These are phyloP conservation scores for Triplophysa dalaica DNA, from an alignment of 2,113 vertebrate genomes.

Conservation along the genomic window DNA sequence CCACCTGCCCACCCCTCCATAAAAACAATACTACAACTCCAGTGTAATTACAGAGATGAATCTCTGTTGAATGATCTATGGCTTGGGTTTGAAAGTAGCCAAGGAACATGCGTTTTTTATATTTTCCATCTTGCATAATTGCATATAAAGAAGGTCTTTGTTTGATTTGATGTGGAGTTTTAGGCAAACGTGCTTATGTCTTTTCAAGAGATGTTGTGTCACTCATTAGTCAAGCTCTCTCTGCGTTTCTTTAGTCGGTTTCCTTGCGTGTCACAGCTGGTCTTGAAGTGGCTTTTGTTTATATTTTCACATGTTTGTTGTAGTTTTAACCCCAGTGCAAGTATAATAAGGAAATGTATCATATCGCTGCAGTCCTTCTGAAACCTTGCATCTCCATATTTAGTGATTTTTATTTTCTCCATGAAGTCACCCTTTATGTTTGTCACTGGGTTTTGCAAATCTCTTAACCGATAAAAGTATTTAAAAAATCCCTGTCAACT, in stretches of 20 bases:
- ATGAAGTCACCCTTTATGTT: no score
- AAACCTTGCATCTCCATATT: no score
- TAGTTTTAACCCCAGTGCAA: not conserved
- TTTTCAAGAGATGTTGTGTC: not conserved
- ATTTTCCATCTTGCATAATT: constrained; percentile 24
- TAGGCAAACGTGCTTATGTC: not conserved
- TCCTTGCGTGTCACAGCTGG: not conserved
- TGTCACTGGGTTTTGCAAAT: no score
- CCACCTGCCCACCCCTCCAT: no score
- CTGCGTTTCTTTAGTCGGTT: not conserved
- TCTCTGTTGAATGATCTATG: constrained; percentile 10
- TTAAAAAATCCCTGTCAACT: no score
- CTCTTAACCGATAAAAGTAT: no score
- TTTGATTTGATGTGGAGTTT: constrained; percentile 5
- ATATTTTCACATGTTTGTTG: not conserved
- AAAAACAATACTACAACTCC: not conserved
- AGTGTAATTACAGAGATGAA: not conserved
- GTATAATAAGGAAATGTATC: not conserved
- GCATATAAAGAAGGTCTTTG: not conserved
- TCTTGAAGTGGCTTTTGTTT: not conserved
- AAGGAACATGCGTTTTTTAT: not conserved
- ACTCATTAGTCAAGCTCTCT: no score
- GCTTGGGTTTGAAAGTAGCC: not conserved
- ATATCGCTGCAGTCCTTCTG: not conserved
- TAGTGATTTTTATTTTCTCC: no score